A percentile compares a stretch with the other conserved stretches of the same genome.
Evolutionary conservation across 2,113 vertebrate species (phyloP).

Genomic region (Eleginops maclovinus): DNA sequence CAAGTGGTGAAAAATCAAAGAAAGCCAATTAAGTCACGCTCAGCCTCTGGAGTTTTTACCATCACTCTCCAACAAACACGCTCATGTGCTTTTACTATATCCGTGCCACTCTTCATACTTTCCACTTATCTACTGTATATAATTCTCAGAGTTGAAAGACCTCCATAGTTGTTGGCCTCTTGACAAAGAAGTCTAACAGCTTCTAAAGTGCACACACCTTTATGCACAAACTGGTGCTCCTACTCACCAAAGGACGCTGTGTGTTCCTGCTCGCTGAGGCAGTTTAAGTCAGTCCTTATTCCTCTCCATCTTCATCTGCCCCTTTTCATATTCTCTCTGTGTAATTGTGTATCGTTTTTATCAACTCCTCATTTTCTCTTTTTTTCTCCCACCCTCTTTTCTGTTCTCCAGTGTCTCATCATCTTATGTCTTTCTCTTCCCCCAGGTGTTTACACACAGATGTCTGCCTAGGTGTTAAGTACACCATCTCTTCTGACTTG

Average conservation of each 20-base stretch:
- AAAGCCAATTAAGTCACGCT: slow-evolving; percentile 42
- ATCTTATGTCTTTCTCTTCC: neutral
- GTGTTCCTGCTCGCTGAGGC: slow-evolving; percentile 24
- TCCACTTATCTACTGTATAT: slow-evolving; percentile 10
- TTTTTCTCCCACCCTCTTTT: neutral
- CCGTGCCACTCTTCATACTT: slow-evolving; percentile 11
- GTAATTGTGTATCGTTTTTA: slow-evolving; percentile 5
- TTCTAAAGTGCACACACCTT: neutral
- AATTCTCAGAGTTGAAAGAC: slow-evolving; percentile 37
- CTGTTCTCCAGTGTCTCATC: slow-evolving; percentile 2
- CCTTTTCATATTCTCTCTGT: slow-evolving; percentile 9
- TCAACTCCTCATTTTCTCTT: slow-evolving; percentile 4
- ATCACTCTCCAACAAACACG: slow-evolving; percentile 18
- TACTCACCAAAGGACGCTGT: neutral
- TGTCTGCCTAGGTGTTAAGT: neutral
- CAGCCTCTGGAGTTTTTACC: slow-evolving; percentile 19
- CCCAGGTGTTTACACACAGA: slow-evolving; percentile 11
- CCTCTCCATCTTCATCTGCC: neutral
- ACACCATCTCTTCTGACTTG: slow-evolving; percentile 13
- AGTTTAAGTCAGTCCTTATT: slow-evolving; percentile 24
- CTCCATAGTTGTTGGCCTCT: slow-evolving; percentile 11
- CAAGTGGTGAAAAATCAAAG: slow-evolving; percentile 28
- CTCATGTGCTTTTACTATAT: neutral
- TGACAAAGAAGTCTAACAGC: slow-evolving; percentile 1
- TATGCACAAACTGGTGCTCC: neutral